Evolutionary conservation across 2,113 vertebrate species (phyloP).

Genomic region (Climacteris rufus): DNA sequence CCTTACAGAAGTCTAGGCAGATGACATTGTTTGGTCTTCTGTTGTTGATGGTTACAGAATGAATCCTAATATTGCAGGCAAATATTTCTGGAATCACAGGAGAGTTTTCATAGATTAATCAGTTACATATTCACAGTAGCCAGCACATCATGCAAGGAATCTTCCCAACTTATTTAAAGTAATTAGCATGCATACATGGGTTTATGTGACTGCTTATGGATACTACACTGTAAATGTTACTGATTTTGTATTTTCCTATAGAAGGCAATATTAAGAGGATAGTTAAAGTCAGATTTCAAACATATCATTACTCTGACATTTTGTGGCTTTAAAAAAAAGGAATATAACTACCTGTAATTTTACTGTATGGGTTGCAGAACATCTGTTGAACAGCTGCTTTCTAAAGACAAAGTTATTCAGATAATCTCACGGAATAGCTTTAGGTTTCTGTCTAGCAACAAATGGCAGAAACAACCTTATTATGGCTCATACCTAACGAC

Average conservation of each 20-base stretch:
- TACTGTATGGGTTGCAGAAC: background rate
- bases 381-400: conserved; percentile 55
- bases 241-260: background rate
- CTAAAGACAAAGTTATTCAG: background rate
- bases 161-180: background rate
- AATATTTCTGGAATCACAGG: background rate
- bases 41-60: background rate
- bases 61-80: background rate
- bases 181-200: background rate
- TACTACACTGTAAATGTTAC: background rate
- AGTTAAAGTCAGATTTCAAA: background rate
- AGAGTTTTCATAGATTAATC: background rate
- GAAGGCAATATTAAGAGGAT: background rate
- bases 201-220: background rate
- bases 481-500: background rate
- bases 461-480: background rate
- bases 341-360: conserved; percentile 6
- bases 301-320: background rate
- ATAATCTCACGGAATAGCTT: conserved; percentile 24
- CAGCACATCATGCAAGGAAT: background rate
- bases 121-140: background rate
- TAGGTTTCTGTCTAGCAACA: conserved; percentile 28
- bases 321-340: background rate
- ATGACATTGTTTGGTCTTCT: background rate
- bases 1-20: background rate